phyloP scores from a whole-genome alignment of 2,888 invertebrate species.

The Cataglyphis altisquamis region DNA sequence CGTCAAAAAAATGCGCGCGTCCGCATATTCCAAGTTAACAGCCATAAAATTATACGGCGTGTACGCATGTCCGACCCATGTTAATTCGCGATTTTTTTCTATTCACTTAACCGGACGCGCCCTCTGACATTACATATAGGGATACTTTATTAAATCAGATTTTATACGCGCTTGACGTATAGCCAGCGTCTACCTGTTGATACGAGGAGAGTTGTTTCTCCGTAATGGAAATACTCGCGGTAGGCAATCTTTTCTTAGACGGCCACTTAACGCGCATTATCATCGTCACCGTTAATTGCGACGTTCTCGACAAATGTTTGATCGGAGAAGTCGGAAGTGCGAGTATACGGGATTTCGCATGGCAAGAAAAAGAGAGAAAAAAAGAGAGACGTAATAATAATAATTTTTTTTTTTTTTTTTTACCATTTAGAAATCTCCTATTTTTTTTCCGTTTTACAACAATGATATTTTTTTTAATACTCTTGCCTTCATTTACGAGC shows the following conservation, averaged over 20 bases:
- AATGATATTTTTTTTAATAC: conserved; percentile 24
- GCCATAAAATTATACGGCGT: conserved; percentile 21
- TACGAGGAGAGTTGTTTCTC: conserved; percentile 26
- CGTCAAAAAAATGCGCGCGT: conserved; percentile 7
- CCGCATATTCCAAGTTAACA: conserved; percentile 12
- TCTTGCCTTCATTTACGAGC: conserved; percentile 26
- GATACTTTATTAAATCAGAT: conserved; percentile 51
- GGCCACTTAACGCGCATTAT: conserved; percentile 48
- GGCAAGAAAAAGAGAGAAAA: conserved; percentile 20
- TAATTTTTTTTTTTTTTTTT: background rate
- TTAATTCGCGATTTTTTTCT: conserved; percentile 36
- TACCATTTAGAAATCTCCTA: background rate
- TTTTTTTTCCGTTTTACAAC: conserved; percentile 19
- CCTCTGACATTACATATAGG: conserved; percentile 28
- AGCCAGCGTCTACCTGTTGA: conserved; percentile 15
- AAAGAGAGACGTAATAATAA: conserved; percentile 51
- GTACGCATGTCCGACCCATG: conserved; percentile 32
- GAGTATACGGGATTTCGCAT: background rate
- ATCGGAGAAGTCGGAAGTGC: conserved; percentile 60
- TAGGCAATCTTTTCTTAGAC: background rate
- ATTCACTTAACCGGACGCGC: conserved; percentile 31
- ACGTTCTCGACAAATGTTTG: background rate
- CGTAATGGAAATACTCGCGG: conserved; percentile 35
- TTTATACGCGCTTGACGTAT: conserved; percentile 12
- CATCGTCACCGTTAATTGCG: conserved; percentile 49